Evolutionary conservation across 2,888 invertebrate genomes (phyloP), one percentile per base, ranked within the genome.

Genomic region (Bruchidius siliquastri): DNA sequence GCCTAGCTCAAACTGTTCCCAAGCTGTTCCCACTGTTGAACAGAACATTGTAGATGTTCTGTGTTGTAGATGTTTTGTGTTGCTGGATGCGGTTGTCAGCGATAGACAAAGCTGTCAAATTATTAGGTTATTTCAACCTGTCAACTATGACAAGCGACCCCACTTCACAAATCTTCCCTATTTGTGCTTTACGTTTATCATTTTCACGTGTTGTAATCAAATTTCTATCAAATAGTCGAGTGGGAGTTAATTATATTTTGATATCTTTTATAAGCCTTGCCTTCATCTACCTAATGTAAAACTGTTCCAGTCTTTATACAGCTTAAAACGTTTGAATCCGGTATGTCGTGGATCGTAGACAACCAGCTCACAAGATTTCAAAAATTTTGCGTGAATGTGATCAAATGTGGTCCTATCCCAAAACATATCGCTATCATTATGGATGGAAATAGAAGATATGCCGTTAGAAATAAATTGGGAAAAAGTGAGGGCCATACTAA

Each of bases 381-480:
- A 88, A 88, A 89, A 72, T 87, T 95, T 72, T 93, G 93, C 81
- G 87, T 92, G 26, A 90, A 90, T 79, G 88, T 98, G 10, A 87
- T 97, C 22, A 94, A 92, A 86, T 91, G 92, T 67, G 97, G 97
- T 2, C 90, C 92, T 32, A 88, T 98, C 75, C 99, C 99, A 0
- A 90, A 91, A 76, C 99, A 99, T 86, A 89, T 99, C 77, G 98
- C 98, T 0, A 94, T 99, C 84, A 99, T 99, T 76, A 99, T 99
- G 98, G 99, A 99, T 87, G 99, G 99, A 6, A 99, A 99, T 87
- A 90, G 99, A 73, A 90, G 99, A 72, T 99, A 91, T 87, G 99
- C 99, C 0, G 92, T 90, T 77, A 95, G 95, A 83, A 90, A 91
- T 69, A 91, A 93, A 69, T 90, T 96, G 0, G 88, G 92, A 72